Evolutionary conservation across 2,797 vertebrate species (phyloP).

Genomic region (Nannoperca australis): DNA sequence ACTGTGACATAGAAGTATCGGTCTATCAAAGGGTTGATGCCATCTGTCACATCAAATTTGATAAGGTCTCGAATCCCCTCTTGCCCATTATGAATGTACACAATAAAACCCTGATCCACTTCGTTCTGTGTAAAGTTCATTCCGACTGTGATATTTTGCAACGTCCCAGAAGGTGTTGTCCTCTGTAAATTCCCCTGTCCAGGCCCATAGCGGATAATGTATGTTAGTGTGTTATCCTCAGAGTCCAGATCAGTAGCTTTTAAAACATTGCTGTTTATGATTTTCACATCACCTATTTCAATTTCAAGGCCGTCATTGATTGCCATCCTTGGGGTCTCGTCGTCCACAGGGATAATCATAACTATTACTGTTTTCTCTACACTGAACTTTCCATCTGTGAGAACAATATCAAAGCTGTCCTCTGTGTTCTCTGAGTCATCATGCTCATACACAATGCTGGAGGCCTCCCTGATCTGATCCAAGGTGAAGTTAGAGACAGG

Average conservation of each 20-base stretch:
- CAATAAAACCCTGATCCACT: conserved; percentile 91
- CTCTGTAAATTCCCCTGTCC: conserved; percentile 91
- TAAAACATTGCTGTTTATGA: conserved; percentile 89
- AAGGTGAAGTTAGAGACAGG: conserved; percentile 91
- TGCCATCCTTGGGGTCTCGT: conserved; percentile 96
- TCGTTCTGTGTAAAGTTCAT: conserved; percentile 97
- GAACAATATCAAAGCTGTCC: conserved; percentile 91
- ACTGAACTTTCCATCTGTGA: conserved; percentile 92
- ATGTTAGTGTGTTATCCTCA: conserved; percentile 90
- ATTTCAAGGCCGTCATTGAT: conserved; percentile 96
- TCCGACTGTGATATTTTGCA: conserved; percentile 91
- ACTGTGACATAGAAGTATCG: conserved; percentile 97
- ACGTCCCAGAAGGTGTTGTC: conserved; percentile 76
- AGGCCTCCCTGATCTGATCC: conserved; percentile 93
- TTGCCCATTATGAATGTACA: conserved; percentile 91
- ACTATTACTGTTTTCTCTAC: conserved; percentile 88
- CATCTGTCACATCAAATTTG: conserved; percentile 98
- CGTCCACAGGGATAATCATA: conserved; percentile 94
- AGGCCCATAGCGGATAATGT: conserved; percentile 91
- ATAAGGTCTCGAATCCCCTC: conserved; percentile 94
- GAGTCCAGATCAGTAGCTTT: conserved; percentile 97
- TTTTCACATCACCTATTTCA: conserved; percentile 91
- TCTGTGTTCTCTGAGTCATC: conserved; percentile 94
- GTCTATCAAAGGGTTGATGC: conserved; percentile 94
- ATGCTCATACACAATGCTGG: conserved; percentile 95